Conservation (phyloP, 2,888 invertebrate genomes). For the Cephonodes hylas region DNA sequence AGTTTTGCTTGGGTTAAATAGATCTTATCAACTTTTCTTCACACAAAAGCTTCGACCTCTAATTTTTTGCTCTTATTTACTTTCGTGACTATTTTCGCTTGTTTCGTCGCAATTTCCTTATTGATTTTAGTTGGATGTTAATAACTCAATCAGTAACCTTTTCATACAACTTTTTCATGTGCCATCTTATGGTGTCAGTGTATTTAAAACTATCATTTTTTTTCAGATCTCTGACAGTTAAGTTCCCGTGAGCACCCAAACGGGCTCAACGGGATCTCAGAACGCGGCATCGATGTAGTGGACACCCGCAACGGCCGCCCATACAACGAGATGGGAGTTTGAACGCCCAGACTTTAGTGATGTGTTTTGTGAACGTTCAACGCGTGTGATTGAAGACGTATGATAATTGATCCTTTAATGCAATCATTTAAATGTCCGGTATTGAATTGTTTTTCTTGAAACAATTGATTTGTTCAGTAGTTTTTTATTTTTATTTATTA, state of each 20-base stretch:
- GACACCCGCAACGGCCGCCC: conserved; percentile 56
- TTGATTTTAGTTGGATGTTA: no score
- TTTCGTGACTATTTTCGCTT: no score
- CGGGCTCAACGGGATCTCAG: conserved; percentile 73
- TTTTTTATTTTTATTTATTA: no score
- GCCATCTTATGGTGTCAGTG: neutral
- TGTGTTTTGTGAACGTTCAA: neutral
- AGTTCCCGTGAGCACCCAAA: conserved; percentile 73
- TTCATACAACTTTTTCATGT: no score
- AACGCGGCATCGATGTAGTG: conserved; percentile 56
- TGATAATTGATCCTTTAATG: neutral
- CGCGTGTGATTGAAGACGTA: neutral
- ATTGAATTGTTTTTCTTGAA: neutral
- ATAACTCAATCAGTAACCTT: no score
- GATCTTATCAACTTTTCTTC: no score
- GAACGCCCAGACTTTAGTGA: conserved; percentile 18
- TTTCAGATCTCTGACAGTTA: conserved; percentile 77
- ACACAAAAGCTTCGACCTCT: no score
- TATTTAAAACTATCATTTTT: neutral
- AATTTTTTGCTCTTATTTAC: no score
- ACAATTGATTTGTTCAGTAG: neutral
- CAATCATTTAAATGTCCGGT: neutral
- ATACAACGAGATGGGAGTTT: conserved; percentile 73
- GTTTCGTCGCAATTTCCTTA: no score
- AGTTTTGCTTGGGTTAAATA: no score